These are phyloP conservation scores for Sphenopsis melanotis DNA, from an alignment of 2,797 vertebrate genomes.

Conservation along the genomic window DNA sequence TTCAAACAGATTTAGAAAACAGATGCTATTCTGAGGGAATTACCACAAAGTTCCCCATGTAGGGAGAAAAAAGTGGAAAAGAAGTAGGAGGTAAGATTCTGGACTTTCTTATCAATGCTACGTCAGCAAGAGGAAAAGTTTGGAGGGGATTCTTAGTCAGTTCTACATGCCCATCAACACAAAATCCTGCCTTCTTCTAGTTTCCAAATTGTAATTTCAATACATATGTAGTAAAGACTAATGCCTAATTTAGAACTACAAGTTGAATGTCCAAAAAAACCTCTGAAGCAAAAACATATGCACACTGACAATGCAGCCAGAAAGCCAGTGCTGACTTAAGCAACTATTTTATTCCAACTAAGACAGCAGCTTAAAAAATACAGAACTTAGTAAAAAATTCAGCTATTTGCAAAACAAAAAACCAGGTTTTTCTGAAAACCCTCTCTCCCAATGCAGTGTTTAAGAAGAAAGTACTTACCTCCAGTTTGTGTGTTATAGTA, in stretches of 20 bases:
- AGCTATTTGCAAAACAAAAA: neutral
- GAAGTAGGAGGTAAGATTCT: neutral
- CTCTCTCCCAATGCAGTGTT: neutral
- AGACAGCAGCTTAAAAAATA: neutral
- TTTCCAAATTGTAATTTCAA: neutral
- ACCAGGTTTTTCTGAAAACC: neutral
- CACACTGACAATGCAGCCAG: neutral
- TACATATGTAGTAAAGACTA: neutral
- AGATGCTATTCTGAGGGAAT: neutral
- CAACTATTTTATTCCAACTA: neutral
- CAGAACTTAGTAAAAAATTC: neutral
- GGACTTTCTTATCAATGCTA: neutral
- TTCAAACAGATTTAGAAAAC: neutral
- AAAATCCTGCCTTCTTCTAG: neutral
- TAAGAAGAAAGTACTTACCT: conserved; percentile 69
- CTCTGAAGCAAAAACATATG: neutral
- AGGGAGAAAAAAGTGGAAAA: neutral
- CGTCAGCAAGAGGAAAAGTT: neutral
- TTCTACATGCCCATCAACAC: neutral
- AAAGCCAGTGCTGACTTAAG: neutral
- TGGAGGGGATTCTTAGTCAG: neutral
- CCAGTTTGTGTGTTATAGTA: conserved; percentile 91
- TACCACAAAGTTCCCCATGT: neutral
- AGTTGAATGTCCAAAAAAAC: neutral
- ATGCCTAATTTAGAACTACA: neutral